Percentiles rank a stretch among this genome's conserved stretches.
phyloP scores from a whole-genome alignment of 2,797 vertebrate genomes.

The Fistularia tabacaria region DNA sequence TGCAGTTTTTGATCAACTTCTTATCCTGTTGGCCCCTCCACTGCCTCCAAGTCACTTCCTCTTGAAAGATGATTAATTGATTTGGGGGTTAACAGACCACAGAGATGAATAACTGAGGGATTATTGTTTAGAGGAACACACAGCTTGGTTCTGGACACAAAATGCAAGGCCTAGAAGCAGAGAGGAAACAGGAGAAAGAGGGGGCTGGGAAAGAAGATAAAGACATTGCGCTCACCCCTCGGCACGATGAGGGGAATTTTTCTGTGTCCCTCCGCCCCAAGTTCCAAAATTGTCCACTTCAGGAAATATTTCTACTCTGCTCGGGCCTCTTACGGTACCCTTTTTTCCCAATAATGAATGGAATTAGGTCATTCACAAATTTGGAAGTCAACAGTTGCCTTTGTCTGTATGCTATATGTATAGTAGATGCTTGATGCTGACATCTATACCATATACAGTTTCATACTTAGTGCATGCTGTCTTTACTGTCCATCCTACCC shows the following conservation, averaged over 20 bases:
- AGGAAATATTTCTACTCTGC: slow-evolving; percentile 47
- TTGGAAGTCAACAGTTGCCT: slow-evolving; percentile 24
- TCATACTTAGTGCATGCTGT: slow-evolving; percentile 18
- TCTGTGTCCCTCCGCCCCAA: slow-evolving; percentile 20
- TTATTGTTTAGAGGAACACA: slow-evolving; percentile 55
- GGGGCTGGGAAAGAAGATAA: slow-evolving; percentile 29
- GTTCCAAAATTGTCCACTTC: slow-evolving; percentile 53
- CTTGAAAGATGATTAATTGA: slow-evolving; percentile 25
- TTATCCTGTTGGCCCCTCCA: neutral
- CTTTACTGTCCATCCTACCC: slow-evolving; percentile 44
- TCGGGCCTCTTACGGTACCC: slow-evolving; percentile 36
- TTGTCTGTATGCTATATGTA: slow-evolving; percentile 30
- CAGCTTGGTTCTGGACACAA: slow-evolving; percentile 39
- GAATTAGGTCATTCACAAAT: slow-evolving; percentile 49
- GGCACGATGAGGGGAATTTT: slow-evolving; percentile 18
- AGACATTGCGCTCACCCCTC: slow-evolving; percentile 30
- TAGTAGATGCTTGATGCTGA: slow-evolving; percentile 15
- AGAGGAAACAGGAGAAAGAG: slow-evolving; percentile 36
- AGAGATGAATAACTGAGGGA: slow-evolving; percentile 43
- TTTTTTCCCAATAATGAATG: slow-evolving; percentile 30
- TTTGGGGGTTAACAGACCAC: slow-evolving; percentile 18
- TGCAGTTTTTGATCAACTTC: too few species aligned
- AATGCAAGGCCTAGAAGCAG: slow-evolving; percentile 29
- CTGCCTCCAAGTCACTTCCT: slow-evolving; percentile 45
- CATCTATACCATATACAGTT: slow-evolving; percentile 4